Conservation (phyloP, 1,140 invertebrate genomes). For the Hyles vespertilio region DNA sequence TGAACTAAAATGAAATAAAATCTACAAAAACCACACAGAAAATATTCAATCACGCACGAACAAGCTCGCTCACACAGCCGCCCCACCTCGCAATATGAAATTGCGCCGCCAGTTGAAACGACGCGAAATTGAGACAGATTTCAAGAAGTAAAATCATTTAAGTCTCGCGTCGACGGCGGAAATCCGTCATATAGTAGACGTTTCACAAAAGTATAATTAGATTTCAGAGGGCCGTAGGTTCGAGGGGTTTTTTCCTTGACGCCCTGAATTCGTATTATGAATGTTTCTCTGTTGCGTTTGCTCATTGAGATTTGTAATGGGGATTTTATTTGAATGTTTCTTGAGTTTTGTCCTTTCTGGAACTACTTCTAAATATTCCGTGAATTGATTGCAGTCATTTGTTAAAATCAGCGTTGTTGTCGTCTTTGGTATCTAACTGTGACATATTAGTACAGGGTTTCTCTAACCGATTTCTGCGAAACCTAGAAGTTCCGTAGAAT, state of each 20-base stretch:
- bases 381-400: no score
- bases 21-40: no score
- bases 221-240: constrained; percentile 22
- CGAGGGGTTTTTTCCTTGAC: constrained; percentile 8
- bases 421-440: no score
- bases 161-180: constrained; percentile 24
- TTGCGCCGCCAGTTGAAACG: constrained; percentile 25
- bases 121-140: constrained; percentile 34
- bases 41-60: not conserved
- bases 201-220: constrained; percentile 36
- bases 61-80: constrained; percentile 6
- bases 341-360: no score
- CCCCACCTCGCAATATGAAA: constrained; percentile 27
- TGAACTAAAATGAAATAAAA: constrained; percentile 4
- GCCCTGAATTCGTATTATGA: constrained; percentile 3
- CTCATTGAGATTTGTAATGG: not conserved
- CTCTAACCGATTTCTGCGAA: no score
- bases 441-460: no score
- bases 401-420: no score
- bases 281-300: not conserved
- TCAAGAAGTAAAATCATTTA: constrained; percentile 36
- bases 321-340: no score
- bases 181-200: constrained; percentile 34
- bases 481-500: no score
- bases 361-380: no score